A percentile compares a stretch with the other conserved stretches of the same genome.
These are phyloP conservation scores for Macrophya annulata DNA, from an alignment of 2,888 invertebrate genomes.

Conservation along the genomic window DNA sequence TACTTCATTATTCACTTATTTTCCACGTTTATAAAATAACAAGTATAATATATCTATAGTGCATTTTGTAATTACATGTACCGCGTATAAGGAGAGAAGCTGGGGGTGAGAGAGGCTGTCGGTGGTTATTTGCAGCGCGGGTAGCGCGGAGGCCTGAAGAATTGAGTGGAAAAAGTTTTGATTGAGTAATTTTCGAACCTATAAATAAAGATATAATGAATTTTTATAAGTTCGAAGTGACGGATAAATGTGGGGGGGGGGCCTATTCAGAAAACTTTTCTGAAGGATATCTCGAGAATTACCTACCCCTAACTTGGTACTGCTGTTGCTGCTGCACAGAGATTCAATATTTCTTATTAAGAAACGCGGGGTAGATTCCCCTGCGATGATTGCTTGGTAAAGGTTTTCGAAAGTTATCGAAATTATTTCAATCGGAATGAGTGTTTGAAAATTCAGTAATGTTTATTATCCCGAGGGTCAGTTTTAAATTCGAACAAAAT, in stretches of 20 bases:
- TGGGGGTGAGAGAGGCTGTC: background rate
- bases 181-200: conserved; percentile 59
- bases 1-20: background rate
- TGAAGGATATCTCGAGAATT: conserved; percentile 35
- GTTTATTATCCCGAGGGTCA: background rate
- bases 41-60: background rate
- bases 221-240: conserved; percentile 52
- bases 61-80: background rate
- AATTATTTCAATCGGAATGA: conserved; percentile 24
- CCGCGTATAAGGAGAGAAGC: background rate
- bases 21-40: background rate
- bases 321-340: background rate
- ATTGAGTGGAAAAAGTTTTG: conserved; percentile 58
- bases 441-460: background rate
- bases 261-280: conserved; percentile 37
- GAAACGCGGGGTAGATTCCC: background rate
- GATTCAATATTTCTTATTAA: conserved; percentile 44
- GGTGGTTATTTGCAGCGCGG: background rate
- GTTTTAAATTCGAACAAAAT: conserved; percentile 6
- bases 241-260: conserved; percentile 32
- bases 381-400: background rate
- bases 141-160: conserved; percentile 11
- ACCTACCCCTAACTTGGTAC: background rate
- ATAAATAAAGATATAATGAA: conserved; percentile 59
- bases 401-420: background rate